Percentiles rank a stretch among this genome's conserved stretches.
Conservation (phyloP, 1,140 invertebrate species). For the Drosophila orena region DNA sequence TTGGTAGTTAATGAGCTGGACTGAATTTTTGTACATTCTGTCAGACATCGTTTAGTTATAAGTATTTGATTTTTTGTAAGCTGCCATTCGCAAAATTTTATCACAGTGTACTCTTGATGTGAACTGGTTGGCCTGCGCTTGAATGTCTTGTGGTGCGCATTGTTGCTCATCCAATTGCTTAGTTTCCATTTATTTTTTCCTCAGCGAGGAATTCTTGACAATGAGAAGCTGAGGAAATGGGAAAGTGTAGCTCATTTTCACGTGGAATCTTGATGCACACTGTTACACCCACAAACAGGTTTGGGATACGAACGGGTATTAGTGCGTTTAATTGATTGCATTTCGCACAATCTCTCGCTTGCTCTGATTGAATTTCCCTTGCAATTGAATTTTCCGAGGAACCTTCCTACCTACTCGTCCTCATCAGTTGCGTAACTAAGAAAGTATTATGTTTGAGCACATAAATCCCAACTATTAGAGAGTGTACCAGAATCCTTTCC, state of each 20-base stretch:
- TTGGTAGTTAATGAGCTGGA: background rate
- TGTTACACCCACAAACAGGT: slow-evolving; percentile 17
- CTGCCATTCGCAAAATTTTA: background rate
- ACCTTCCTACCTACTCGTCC: slow-evolving; percentile 17
- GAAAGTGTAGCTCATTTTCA: slow-evolving; percentile 64
- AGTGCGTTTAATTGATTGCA: slow-evolving; percentile 78
- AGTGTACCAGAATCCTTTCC: too few relatives aligned
- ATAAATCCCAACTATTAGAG: too few relatives aligned
- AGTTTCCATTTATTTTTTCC: slow-evolving; percentile 36
- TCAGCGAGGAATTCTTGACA: slow-evolving; percentile 41
- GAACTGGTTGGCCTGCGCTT: slow-evolving; percentile 44
- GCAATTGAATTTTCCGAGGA: slow-evolving; percentile 27
- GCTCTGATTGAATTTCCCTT: slow-evolving; percentile 23
- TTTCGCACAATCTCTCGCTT: slow-evolving; percentile 57
- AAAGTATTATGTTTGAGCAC: slow-evolving; percentile 59
- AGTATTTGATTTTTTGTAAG: too few relatives aligned
- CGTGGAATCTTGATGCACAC: slow-evolving; percentile 26
- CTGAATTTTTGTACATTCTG: background rate
- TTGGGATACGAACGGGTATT: slow-evolving; percentile 18
- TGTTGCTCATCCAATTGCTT: slow-evolving; percentile 74
- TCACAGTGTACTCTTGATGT: background rate
- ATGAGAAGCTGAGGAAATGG: slow-evolving; percentile 26
- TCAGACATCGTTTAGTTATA: background rate
- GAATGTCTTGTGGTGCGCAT: slow-evolving; percentile 79
- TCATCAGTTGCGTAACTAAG: slow-evolving; percentile 67